Percentiles rank a stretch among this genome's conserved stretches.
These are phyloP conservation scores for Crossocerus cetratus DNA, from an alignment of 2,888 invertebrate species.

Conservation along the genomic window DNA sequence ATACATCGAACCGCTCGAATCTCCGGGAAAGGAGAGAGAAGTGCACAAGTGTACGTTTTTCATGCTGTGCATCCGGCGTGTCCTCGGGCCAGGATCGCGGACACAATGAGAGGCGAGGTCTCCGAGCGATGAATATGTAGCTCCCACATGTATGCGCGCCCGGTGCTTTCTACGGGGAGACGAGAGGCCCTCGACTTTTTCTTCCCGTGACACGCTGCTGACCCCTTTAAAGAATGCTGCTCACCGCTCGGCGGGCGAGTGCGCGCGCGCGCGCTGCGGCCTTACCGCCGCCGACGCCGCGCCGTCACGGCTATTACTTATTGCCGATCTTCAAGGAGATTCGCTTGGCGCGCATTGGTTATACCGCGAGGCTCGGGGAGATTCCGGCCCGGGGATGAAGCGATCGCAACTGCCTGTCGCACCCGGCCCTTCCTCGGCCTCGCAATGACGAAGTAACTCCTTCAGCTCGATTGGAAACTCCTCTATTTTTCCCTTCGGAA, in stretches of 20 bases:
- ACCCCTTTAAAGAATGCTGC: conserved; percentile 60
- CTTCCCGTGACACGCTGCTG: conserved; percentile 59
- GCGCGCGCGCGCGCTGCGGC: conserved; percentile 32
- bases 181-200: conserved; percentile 37
- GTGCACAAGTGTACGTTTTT: background rate
- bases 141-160: background rate
- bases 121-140: conserved; percentile 7
- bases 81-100: background rate
- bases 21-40: background rate
- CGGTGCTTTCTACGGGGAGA: conserved; percentile 22
- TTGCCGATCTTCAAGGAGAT: conserved; percentile 62
- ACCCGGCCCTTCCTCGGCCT: conserved; percentile 12
- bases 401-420: conserved; percentile 57
- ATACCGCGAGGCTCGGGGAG: conserved; percentile 42
- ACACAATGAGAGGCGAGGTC: conserved; percentile 4
- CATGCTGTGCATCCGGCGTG: conserved; percentile 8
- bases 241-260: conserved; percentile 36
- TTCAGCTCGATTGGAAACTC: conserved; percentile 43
- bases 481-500: conserved; percentile 39
- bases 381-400: conserved; percentile 45
- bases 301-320: conserved; percentile 59
- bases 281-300: conserved; percentile 34
- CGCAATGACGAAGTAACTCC: conserved; percentile 52
- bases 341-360: conserved; percentile 56
- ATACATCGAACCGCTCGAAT: too few species aligned